phyloP scores from a whole-genome alignment of 2,113 vertebrate genomes.

The Bolborhynchus lineola region DNA sequence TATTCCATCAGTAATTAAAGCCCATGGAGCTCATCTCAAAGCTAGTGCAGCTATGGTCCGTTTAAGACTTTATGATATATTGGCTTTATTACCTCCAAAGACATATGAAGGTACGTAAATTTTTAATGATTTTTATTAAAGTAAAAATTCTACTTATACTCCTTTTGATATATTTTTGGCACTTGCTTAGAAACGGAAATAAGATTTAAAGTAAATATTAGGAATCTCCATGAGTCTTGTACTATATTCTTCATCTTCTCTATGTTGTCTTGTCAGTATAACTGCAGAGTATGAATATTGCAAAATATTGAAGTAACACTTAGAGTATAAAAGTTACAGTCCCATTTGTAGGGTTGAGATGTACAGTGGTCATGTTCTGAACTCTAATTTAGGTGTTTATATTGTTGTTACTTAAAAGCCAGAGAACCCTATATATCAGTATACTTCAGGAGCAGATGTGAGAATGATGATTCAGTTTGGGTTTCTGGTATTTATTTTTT shows the following conservation, averaged over 20 bases:
- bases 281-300: neutral
- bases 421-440: neutral
- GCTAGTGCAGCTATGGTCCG: constrained; percentile 98
- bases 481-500: neutral
- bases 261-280: neutral
- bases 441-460: neutral
- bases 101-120: constrained; percentile 91
- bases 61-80: constrained; percentile 94
- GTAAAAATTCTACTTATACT: neutral
- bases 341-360: neutral
- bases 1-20: constrained; percentile 95
- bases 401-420: neutral
- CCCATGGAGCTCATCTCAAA: constrained; percentile 95
- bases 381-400: neutral
- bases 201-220: neutral
- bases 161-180: neutral
- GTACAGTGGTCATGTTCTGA: neutral
- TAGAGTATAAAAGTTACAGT: neutral
- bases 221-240: neutral
- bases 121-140: neutral
- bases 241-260: neutral
- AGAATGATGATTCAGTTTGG: neutral
- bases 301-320: neutral
- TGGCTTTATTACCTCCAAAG: constrained; percentile 96
- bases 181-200: neutral